Evolutionary conservation across 1,140 invertebrate species (phyloP).

Genomic region (Thalassaphorura encarpata): DNA sequence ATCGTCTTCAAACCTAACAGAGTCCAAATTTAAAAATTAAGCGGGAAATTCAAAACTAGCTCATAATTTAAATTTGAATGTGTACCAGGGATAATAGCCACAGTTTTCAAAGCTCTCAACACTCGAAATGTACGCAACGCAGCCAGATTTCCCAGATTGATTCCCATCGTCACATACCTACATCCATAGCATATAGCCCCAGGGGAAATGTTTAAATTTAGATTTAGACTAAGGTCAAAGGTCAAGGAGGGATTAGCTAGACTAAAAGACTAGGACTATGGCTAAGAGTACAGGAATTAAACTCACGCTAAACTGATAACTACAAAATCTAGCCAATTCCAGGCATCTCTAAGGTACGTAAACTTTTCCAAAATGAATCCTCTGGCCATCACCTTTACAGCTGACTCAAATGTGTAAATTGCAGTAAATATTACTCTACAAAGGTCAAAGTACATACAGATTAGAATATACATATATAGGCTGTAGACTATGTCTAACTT

Average conservation of each 20-base stretch:
- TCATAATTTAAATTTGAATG: too few species aligned
- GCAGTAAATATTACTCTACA: conserved; percentile 95
- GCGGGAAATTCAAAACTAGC: too few species aligned
- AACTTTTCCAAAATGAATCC: conserved; percentile 98
- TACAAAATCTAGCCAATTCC: conserved; percentile 99
- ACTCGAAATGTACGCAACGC: conserved; percentile 98
- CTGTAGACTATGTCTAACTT: neutral
- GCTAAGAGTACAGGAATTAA: conserved; percentile 30
- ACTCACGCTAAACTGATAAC: conserved; percentile 99
- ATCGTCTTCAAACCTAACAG: too few species aligned
- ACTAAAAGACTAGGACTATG: neutral
- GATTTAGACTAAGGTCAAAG: too few species aligned
- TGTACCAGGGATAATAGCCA: conserved; percentile 98
- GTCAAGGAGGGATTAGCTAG: too few species aligned
- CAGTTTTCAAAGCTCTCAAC: conserved; percentile 95
- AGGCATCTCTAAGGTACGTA: conserved; percentile 99
- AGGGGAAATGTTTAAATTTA: too few species aligned
- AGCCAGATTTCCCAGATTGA: conserved; percentile 95
- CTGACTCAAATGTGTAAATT: conserved; percentile 98
- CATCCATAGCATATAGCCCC: conserved; percentile 41
- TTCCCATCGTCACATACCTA: conserved; percentile 98
- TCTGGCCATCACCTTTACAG: conserved; percentile 96
- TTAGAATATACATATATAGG: too few species aligned
- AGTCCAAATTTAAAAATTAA: too few species aligned
- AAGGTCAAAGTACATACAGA: conserved; percentile 2